Conservation (phyloP, 2,113 vertebrate genomes). For the Ploceus nigricollis region DNA sequence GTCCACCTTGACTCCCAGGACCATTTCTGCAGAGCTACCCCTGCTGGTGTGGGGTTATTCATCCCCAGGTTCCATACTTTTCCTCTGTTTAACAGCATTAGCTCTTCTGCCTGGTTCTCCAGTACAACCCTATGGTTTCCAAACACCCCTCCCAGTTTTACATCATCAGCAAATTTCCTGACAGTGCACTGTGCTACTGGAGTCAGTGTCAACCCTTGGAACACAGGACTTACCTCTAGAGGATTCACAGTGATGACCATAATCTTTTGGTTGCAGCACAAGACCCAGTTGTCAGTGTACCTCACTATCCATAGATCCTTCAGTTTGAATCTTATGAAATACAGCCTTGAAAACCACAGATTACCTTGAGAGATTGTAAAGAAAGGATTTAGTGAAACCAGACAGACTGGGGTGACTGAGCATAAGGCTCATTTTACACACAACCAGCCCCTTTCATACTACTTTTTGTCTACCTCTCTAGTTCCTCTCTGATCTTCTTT, state of each 20-base stretch:
- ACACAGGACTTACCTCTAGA: neutral
- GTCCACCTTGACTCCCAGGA: neutral
- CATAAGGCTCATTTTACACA: neutral
- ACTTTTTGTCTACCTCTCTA: neutral
- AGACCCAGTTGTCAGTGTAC: neutral
- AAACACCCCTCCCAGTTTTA: neutral
- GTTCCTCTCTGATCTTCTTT: neutral
- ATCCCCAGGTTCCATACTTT: neutral
- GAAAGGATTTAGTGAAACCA: neutral
- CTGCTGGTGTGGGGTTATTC: rapidly evolving
- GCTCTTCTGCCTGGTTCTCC: neutral
- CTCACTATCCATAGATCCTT: neutral
- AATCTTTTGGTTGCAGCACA: neutral
- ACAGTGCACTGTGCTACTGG: neutral
- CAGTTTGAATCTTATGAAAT: neutral
- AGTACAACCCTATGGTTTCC: neutral
- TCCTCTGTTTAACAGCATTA: neutral
- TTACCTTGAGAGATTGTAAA: neutral
- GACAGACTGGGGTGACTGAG: neutral
- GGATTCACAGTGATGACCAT: neutral
- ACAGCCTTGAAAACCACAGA: neutral
- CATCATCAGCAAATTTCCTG: neutral
- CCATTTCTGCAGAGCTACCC: neutral
- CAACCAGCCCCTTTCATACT: neutral
- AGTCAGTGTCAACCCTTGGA: neutral